Base-by-base conservation (phyloP, 2,797 vertebrate species). In the Falco rusticolus region DNA sequence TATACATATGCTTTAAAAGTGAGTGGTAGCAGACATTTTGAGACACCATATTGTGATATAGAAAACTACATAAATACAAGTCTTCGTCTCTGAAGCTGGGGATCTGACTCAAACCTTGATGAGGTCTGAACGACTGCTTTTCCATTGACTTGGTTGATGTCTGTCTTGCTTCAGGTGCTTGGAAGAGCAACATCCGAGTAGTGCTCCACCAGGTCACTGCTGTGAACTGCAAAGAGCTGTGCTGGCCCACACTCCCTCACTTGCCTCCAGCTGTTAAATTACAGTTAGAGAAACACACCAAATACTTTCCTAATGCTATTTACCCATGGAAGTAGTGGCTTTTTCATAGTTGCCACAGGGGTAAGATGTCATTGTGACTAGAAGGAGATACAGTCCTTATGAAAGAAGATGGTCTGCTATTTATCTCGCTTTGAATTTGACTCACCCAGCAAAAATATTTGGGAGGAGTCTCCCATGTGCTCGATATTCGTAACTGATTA, bases 21-120 rank as follows among this genome's bases (percentile, higher is more conserved):
- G 82, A 93, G 85, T 92, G 86, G 74, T 94, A 88, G 89, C 81
- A 94, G 94, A 90, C 90, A 89, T 94, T 96, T 94, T 90, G 88
- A 94, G 85, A 79, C 60, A 95, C 64, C 74, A 64, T 90, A 87
- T 24, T 87, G 79, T 88, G 84, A 94, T 75, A 41, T 13, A 72
- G 75, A 69, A 93, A 87, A 84, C 47, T 76, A 84, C 56, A 72
- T 90, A 93, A 95, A 95, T 81, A 86, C 63, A 76, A 91, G n/a
- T 74, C 84, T 66, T 91, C 50, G n/a, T 29, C 3, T 2, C 31
- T 61, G 59, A 94, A 87, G 41, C 25, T 33, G 61, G 48, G 45
- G 51, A 84, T 78, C 53, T 83, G 78, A 65, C 47, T 84, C 68
- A 78, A 83, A 83, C 50, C 13, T 31, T 75, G 31, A 41, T 12